A percentile compares a stretch with the other conserved stretches of the same genome.
phyloP scores from a whole-genome alignment of 2,113 vertebrate genomes.

The Proterorhinus semilunaris region DNA sequence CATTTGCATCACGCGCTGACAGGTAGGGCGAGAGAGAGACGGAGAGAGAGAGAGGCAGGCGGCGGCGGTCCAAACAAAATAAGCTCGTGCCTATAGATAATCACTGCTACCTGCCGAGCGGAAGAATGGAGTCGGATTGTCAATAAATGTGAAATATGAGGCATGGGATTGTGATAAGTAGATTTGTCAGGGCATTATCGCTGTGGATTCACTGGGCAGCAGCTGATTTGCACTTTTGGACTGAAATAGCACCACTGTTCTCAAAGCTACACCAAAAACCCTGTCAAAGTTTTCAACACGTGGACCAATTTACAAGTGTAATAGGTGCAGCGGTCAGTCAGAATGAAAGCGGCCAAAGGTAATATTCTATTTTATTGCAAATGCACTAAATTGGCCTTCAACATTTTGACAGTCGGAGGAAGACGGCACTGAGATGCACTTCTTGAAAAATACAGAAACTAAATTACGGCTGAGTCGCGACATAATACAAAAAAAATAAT shows the following conservation, averaged over 20 bases:
- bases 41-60: constrained; percentile 23
- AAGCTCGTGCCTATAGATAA: constrained; percentile 58
- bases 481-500: neutral
- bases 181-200: constrained; percentile 27
- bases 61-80: constrained; percentile 47
- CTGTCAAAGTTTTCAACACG: constrained; percentile 26
- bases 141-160: constrained; percentile 48
- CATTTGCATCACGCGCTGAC: constrained; percentile 66
- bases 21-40: constrained; percentile 48
- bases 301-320: constrained; percentile 26
- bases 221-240: constrained; percentile 34
- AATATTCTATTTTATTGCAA: neutral
- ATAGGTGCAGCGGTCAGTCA: constrained; percentile 37
- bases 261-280: constrained; percentile 24
- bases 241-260: constrained; percentile 11
- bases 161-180: constrained; percentile 51
- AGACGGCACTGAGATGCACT: too few relatives aligned
- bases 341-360: neutral
- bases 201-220: constrained; percentile 27
- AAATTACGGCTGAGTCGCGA: too few relatives aligned
- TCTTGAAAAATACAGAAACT: too few relatives aligned
- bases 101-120: constrained; percentile 59
- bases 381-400: neutral
- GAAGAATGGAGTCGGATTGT: constrained; percentile 54
- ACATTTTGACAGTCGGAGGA: neutral